Evolutionary conservation across 2,888 invertebrate genomes (phyloP).

Genomic region (Xanthia togata): DNA sequence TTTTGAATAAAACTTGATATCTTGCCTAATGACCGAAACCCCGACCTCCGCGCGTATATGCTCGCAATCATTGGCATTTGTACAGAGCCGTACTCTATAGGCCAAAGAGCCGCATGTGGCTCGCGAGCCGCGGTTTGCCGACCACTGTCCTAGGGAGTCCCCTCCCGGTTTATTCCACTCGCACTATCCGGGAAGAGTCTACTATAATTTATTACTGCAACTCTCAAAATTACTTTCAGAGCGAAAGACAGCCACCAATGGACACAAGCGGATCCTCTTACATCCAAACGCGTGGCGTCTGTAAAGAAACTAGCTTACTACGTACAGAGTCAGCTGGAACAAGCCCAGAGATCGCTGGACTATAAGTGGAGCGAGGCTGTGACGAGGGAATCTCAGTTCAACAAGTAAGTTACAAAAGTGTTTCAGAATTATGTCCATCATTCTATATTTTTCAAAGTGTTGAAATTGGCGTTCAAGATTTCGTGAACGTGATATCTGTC

Average conservation of each 20-base stretch:
- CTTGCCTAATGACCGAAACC: too few species aligned
- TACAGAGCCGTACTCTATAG: too few species aligned
- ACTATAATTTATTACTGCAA: background rate
- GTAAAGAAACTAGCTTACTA: constrained; percentile 93
- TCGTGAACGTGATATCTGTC: background rate
- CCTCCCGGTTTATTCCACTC: too few species aligned
- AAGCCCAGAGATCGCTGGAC: constrained; percentile 93
- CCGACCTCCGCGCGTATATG: too few species aligned
- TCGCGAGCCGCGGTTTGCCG: too few species aligned
- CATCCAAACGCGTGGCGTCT: constrained; percentile 92
- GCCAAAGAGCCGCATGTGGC: too few species aligned
- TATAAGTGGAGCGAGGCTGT: constrained; percentile 93
- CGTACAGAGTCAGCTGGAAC: constrained; percentile 93
- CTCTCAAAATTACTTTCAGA: constrained; percentile 70
- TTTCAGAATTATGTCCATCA: background rate
- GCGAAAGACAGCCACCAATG: constrained; percentile 83
- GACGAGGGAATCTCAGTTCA: constrained; percentile 76
- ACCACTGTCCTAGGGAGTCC: too few species aligned
- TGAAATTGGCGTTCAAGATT: background rate
- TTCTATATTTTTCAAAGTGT: background rate
- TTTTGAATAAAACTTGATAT: too few species aligned
- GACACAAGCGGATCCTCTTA: constrained; percentile 92
- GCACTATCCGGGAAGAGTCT: background rate
- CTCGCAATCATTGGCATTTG: too few species aligned
- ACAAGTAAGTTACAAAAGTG: constrained; percentile 76